Percentiles rank a stretch among this genome's conserved stretches.
phyloP scores from a whole-genome alignment of 2,113 vertebrate species.

The Microtus oregoni region DNA sequence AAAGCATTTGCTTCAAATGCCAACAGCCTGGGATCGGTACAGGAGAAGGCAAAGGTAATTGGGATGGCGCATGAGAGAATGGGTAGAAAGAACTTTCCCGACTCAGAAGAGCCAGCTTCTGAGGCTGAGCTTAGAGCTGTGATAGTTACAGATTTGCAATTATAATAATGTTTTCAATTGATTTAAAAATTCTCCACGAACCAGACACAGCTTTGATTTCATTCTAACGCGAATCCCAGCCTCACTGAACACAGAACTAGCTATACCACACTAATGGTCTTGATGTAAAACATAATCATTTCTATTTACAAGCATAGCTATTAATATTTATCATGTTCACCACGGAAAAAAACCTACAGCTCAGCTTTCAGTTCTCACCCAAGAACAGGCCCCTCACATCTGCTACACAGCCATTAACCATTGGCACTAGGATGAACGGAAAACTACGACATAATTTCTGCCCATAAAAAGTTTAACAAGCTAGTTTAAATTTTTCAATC shows the following conservation, averaged over 20 bases:
- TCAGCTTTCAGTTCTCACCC: neutral
- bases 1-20: neutral
- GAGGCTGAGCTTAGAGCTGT: neutral
- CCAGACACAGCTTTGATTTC: neutral
- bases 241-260: neutral
- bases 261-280: neutral
- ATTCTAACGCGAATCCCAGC: neutral
- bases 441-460: neutral
- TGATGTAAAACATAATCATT: neutral
- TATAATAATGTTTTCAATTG: neutral
- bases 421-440: neutral
- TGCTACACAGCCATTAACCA: neutral
- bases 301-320: neutral
- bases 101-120: neutral
- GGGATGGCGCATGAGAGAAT: neutral
- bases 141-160: neutral
- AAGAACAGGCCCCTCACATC: neutral
- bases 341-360: neutral
- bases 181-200: conserved; percentile 47
- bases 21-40: neutral
- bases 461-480: neutral
- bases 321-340: neutral
- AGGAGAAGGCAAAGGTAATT: neutral
- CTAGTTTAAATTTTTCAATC: neutral
- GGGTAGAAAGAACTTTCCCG: neutral